Evolutionary conservation across 2,888 invertebrate genomes (phyloP).

Genomic region (Phyllotreta striolata): DNA sequence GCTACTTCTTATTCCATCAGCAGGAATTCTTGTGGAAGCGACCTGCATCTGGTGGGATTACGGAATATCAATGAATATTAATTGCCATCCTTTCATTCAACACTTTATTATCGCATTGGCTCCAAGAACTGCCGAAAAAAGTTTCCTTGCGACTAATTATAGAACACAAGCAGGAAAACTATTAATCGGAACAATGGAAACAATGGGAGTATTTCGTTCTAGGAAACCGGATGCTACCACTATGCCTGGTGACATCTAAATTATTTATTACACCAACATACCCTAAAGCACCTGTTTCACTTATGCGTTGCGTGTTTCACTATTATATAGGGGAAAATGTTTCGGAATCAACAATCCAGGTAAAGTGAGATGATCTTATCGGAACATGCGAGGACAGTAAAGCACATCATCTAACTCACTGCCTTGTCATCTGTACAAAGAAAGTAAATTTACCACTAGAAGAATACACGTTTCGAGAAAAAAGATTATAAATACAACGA

Average conservation of each 20-base stretch:
- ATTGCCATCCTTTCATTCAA: slow-evolving; percentile 12
- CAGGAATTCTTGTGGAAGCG: slow-evolving; percentile 17
- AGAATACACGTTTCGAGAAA: background rate
- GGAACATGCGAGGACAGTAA: slow-evolving; percentile 24
- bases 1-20: slow-evolving; percentile 24
- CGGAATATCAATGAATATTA: slow-evolving; percentile 30
- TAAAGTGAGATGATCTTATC: slow-evolving; percentile 27
- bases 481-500: too few relatives aligned
- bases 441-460: slow-evolving; percentile 21
- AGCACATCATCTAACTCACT: slow-evolving; percentile 28
- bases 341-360: slow-evolving; percentile 21
- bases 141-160: too few relatives aligned
- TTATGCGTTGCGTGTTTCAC: slow-evolving; percentile 21
- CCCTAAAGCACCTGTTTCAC: slow-evolving; percentile 35
- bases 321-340: slow-evolving; percentile 29
- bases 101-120: too few relatives aligned
- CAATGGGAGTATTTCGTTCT: slow-evolving; percentile 24
- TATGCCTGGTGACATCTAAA: slow-evolving; percentile 30
- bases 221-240: slow-evolving; percentile 38
- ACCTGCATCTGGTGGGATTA: slow-evolving; percentile 14
- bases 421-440: slow-evolving; percentile 19
- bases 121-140: too few relatives aligned
- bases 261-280: slow-evolving; percentile 37
- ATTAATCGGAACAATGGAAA: slow-evolving; percentile 19
- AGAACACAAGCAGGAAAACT: background rate